Conservation (phyloP, 2,797 vertebrate species). For the Monodelphis domestica region DNA sequence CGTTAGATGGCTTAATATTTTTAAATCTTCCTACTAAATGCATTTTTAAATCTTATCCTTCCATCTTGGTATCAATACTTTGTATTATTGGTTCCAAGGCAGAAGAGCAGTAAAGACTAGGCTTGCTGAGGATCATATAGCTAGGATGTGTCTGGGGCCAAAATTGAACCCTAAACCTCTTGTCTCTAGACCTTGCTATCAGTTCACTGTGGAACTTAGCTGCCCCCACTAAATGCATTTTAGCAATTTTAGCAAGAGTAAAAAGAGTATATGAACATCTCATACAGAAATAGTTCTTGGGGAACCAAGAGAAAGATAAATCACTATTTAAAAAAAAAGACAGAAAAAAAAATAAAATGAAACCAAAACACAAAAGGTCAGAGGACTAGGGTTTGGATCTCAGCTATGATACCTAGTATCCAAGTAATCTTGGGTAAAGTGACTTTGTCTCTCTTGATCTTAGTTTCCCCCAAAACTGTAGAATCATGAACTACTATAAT, state of each 20-base stretch:
- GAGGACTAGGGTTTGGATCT: not conserved
- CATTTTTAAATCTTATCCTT: too few species aligned
- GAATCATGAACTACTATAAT: not conserved
- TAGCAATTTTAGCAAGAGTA: conserved; percentile 44
- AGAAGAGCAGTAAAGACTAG: too few species aligned
- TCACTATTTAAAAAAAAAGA: not conserved
- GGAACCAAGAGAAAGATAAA: not conserved
- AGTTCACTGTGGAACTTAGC: too few species aligned
- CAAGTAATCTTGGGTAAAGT: not conserved
- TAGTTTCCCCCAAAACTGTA: not conserved
- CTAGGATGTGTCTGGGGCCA: too few species aligned
- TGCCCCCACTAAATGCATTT: not conserved
- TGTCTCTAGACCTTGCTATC: too few species aligned
- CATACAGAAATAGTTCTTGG: not conserved
- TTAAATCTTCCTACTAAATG: not conserved
- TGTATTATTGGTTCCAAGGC: too few species aligned
- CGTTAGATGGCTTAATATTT: not conserved
- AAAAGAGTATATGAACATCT: conserved; percentile 5
- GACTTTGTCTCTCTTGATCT: not conserved
- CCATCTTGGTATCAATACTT: too few species aligned
- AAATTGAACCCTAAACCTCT: too few species aligned
- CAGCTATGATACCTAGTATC: not conserved
- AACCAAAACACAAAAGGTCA: not conserved
- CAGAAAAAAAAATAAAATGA: not conserved
- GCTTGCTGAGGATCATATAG: too few species aligned